Evolutionary conservation across 2,113 vertebrate species (phyloP).

Genomic region (Ciconia maguari): DNA sequence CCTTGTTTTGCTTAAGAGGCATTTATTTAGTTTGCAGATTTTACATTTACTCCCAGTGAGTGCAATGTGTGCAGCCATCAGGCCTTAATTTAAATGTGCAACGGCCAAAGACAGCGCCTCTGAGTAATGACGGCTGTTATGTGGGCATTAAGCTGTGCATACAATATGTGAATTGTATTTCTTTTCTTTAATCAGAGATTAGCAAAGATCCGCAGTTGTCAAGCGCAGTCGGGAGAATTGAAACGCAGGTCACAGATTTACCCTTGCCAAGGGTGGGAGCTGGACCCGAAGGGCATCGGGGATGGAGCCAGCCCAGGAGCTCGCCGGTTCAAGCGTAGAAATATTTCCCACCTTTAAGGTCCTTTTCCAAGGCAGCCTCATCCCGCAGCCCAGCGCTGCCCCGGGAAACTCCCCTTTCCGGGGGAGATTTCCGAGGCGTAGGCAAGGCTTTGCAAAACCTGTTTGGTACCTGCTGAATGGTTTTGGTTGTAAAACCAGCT

Average conservation of each 20-base stretch:
- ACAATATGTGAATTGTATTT: background rate
- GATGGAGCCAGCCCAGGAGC: background rate
- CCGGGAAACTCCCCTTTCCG: background rate
- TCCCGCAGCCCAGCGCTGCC: background rate
- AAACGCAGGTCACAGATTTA: background rate
- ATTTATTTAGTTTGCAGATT: background rate
- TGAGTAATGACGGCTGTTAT: background rate
- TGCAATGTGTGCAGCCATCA: background rate
- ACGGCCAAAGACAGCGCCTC: background rate
- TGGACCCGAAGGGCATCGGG: background rate
- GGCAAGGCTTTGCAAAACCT: background rate
- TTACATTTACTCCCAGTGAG: background rate
- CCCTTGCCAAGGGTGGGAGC: too few species aligned
- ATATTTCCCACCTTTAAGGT: too few species aligned
- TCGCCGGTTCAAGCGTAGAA: rapidly evolving
- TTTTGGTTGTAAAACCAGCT: background rate
- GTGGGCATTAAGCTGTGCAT: background rate
- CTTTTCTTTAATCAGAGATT: background rate
- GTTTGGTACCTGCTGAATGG: background rate
- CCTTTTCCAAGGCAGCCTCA: background rate
- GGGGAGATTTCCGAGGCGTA: background rate
- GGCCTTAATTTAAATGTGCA: background rate
- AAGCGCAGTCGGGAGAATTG: background rate
- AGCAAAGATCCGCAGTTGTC: background rate
- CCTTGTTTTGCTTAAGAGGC: background rate